These are phyloP conservation scores for Anas bahamensis DNA, from an alignment of 2,797 vertebrate species.

Conservation along the genomic window DNA sequence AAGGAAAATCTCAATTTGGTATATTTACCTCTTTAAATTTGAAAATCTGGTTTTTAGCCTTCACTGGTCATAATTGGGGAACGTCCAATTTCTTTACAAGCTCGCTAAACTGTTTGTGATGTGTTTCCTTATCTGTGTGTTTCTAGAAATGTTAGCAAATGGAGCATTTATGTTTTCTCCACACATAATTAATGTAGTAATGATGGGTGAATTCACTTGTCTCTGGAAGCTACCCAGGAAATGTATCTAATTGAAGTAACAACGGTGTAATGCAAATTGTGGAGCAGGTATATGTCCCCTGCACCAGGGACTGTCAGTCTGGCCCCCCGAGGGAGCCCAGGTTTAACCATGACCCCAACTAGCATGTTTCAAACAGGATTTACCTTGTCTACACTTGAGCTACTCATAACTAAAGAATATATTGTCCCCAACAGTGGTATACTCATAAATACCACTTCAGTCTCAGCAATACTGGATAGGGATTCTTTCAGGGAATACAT, in stretches of 20 bases:
- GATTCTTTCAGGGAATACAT: background rate
- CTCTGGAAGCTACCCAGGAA: background rate
- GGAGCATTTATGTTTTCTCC: background rate
- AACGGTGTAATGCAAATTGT: background rate
- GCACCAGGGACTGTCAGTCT: background rate
- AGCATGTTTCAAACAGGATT: background rate
- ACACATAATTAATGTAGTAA: background rate
- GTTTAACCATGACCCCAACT: accelerated
- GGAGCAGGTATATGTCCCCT: background rate
- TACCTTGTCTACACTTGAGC: background rate
- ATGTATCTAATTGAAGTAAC: background rate
- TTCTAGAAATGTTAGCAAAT: background rate
- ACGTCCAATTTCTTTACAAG: background rate
- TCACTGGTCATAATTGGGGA: background rate
- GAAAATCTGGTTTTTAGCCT: background rate
- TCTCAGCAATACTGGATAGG: background rate
- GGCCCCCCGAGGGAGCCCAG: background rate
- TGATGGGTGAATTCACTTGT: background rate
- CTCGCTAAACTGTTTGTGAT: background rate
- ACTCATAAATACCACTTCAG: background rate
- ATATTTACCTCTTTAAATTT: background rate
- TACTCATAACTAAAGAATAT: background rate
- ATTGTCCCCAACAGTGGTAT: accelerated
- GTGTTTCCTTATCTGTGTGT: background rate
- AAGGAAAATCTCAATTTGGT: background rate